Evolutionary conservation across 2,113 vertebrate species (phyloP).

Genomic region (Lynx canadensis): DNA sequence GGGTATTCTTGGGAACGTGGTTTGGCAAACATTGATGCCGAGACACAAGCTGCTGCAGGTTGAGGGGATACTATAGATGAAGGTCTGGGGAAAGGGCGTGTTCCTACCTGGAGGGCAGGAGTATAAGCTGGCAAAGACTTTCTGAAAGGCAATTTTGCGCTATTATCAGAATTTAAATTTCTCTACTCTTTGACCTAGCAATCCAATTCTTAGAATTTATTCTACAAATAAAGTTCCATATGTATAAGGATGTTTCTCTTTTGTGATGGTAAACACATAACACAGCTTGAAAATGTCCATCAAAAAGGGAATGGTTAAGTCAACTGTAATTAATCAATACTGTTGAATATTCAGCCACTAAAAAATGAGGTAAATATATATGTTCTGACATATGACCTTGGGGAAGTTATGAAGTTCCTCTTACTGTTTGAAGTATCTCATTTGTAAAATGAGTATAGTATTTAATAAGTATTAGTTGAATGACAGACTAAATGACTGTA

Average conservation of each 20-base stretch:
- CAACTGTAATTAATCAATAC: neutral
- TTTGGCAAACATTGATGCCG: neutral
- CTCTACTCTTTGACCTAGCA: neutral
- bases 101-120: neutral
- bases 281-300: neutral
- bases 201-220: conserved; percentile 26
- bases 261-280: conserved; percentile 32
- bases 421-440: neutral
- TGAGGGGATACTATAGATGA: neutral
- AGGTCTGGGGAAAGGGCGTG: neutral
- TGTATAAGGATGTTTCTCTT: neutral
- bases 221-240: neutral
- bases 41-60: neutral
- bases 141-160: neutral
- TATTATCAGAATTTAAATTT: conserved; percentile 19
- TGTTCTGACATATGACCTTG: neutral
- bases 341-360: neutral
- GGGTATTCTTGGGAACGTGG: neutral
- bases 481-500: neutral
- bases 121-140: neutral
- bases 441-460: neutral
- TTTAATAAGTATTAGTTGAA: neutral
- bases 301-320: neutral
- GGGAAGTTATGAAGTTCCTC: neutral
- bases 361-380: neutral